phyloP scores from a whole-genome alignment of 2,888 invertebrate species.

The Drosophila seclusa region DNA sequence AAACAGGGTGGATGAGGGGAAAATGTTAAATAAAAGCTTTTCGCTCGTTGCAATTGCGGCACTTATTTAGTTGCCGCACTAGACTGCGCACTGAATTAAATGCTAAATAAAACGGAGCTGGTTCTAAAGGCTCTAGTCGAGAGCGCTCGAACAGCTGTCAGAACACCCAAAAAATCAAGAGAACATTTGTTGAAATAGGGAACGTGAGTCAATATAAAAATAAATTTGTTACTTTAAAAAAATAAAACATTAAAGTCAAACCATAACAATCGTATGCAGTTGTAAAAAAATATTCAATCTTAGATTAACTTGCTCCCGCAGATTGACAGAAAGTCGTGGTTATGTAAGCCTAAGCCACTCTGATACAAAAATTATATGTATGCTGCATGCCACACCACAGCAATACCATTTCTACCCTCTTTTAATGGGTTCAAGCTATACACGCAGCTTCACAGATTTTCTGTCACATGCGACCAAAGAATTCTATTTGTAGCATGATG shows the following conservation, averaged over 20 bases:
- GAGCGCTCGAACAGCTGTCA: not conserved
- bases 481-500: conserved; percentile 1
- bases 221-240: not conserved
- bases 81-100: conserved; percentile 17
- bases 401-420: not conserved
- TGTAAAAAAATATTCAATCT: not conserved
- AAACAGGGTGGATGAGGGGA: not conserved
- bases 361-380: not conserved
- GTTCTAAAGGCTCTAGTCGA: not conserved
- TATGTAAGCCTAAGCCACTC: not conserved
- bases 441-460: not conserved
- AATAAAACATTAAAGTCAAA: not conserved
- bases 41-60: conserved; percentile 25
- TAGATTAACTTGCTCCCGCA: not conserved
- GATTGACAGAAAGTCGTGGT: not conserved
- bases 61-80: conserved; percentile 53
- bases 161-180: not conserved
- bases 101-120: conserved; percentile 24
- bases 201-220: not conserved
- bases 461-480: conserved; percentile 20
- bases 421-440: not conserved
- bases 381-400: not conserved
- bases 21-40: conserved; percentile 2
- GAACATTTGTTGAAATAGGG: not conserved
- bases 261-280: not conserved